These are phyloP conservation scores for Ornithorhynchus anatinus DNA, from an alignment of 2,113 vertebrate genomes.

Conservation along the genomic window DNA sequence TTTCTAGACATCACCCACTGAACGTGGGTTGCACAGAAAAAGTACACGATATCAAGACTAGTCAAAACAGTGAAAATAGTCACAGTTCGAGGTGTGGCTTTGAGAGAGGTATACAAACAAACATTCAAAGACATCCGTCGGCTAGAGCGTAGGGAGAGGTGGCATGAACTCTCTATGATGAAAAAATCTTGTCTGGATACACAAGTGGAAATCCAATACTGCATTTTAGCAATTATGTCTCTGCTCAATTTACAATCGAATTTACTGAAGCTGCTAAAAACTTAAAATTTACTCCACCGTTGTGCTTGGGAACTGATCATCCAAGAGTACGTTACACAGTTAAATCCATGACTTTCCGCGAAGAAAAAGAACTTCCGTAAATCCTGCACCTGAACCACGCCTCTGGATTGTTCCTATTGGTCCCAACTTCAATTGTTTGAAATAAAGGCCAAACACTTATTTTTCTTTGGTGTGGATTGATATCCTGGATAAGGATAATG, in stretches of 20 bases:
- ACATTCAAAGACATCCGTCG: neutral
- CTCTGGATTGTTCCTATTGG: neutral
- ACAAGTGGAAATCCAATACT: neutral
- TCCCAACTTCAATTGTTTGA: neutral
- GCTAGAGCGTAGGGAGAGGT: neutral
- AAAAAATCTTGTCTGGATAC: neutral
- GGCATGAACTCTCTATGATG: neutral
- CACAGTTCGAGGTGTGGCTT: neutral
- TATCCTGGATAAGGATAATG: conserved; percentile 35
- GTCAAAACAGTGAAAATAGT: conserved; percentile 10
- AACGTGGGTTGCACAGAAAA: conserved; percentile 45
- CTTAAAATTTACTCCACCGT: no score
- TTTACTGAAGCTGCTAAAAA: neutral
- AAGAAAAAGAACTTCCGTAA: neutral
- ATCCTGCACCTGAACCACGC: neutral
- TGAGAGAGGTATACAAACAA: neutral
- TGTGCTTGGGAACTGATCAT: neutral
- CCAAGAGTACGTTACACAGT: neutral
- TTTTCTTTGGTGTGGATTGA: conserved; percentile 16
- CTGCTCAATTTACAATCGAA: neutral
- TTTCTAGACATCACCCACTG: conserved; percentile 70
- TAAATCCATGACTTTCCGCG: neutral
- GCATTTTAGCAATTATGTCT: conserved; percentile 22
- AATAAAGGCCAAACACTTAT: neutral
- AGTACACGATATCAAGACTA: neutral